Evolutionary conservation across 2,888 invertebrate genomes (phyloP).

Genomic region (Macrosiphum euphorbiae): DNA sequence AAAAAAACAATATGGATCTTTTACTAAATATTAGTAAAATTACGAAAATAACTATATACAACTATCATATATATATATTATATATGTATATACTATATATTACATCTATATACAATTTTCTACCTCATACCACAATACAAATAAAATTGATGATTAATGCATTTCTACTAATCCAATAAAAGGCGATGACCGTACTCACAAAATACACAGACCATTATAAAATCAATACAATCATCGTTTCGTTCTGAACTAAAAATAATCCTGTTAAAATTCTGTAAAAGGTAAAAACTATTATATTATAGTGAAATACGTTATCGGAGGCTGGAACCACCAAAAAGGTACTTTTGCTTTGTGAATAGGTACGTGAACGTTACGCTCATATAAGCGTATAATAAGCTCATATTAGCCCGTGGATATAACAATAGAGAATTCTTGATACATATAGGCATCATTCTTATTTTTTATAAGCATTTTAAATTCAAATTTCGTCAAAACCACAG

Average conservation of each 20-base stretch:
- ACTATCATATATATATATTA: too few relatives aligned
- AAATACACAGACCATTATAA: background rate
- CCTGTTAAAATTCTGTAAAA: background rate
- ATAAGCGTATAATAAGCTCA: too few relatives aligned
- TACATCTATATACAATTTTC: background rate
- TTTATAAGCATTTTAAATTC: too few relatives aligned
- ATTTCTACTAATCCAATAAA: background rate
- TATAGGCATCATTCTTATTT: too few relatives aligned
- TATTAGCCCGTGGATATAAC: background rate
- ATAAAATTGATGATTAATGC: background rate
- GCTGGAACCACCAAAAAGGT: background rate
- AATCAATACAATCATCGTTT: background rate
- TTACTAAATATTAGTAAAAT: too few relatives aligned
- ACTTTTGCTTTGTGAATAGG: background rate
- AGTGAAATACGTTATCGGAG: background rate
- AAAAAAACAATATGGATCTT: too few relatives aligned
- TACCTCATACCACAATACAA: background rate
- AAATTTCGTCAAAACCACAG: too few relatives aligned
- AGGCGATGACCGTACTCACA: background rate
- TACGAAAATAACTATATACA: too few relatives aligned
- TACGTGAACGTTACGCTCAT: background rate
- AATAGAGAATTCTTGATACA: background rate
- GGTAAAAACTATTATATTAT: background rate
- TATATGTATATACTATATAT: too few relatives aligned
- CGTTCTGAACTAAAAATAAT: background rate